phyloP scores from a whole-genome alignment of 2,888 invertebrate genomes.

The Scaptomyza reducta region DNA sequence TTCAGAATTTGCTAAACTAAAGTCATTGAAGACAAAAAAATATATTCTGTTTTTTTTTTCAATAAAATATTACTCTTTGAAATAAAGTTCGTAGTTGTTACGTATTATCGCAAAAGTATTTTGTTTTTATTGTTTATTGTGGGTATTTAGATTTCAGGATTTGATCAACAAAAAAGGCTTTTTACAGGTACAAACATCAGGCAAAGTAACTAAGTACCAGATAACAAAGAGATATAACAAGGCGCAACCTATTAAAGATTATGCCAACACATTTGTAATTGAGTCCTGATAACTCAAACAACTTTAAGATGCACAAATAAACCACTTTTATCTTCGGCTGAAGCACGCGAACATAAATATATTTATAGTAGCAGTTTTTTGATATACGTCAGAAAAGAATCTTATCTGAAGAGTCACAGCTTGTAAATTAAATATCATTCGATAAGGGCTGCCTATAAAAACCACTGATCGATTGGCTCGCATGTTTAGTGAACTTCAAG shows the following conservation, averaged over 20 bases:
- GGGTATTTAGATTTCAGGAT: not conserved
- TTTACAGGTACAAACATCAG: slow-evolving; percentile 6
- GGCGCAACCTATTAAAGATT: too few relatives aligned
- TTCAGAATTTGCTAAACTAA: slow-evolving; percentile 8
- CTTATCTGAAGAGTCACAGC: slow-evolving; percentile 48
- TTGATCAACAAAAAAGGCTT: not conserved
- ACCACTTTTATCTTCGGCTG: slow-evolving; percentile 9
- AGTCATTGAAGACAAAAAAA: slow-evolving; percentile 28
- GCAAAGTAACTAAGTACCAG: not conserved
- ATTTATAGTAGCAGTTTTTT: not conserved
- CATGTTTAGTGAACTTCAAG: slow-evolving; percentile 45
- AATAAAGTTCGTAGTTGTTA: slow-evolving; percentile 33
- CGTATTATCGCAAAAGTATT: not conserved
- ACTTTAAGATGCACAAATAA: not conserved
- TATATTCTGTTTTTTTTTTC: not conserved
- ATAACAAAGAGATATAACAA: not conserved
- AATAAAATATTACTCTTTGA: not conserved
- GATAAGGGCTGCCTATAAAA: slow-evolving; percentile 57
- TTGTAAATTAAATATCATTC: slow-evolving; percentile 45
- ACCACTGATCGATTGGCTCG: slow-evolving; percentile 1
- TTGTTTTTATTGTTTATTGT: not conserved
- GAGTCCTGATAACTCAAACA: not conserved
- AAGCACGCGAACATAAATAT: slow-evolving; percentile 15
- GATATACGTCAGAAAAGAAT: slow-evolving; percentile 18
- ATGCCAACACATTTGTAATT: not conserved